Base-by-base conservation (phyloP, 23 tunicate species). In the Botrylloides violaceus region DNA sequence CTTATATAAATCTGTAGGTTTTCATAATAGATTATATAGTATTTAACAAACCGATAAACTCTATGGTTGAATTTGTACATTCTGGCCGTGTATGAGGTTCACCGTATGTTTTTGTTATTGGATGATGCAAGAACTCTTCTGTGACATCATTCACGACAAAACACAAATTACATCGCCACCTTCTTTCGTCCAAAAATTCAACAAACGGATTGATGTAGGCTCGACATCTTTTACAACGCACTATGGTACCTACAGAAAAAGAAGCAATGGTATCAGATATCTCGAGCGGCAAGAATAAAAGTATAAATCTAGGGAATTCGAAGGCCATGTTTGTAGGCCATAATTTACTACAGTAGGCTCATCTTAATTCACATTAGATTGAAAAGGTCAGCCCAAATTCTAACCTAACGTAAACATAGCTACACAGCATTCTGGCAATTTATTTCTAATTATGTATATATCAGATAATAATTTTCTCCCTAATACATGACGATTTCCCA, bases 201-300 rank as follows among this genome's bases (percentile, higher is more conserved):
- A 95, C 99, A 75, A 95, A 95, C 27, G 99, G 99, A 66, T 95
- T 95, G 66, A 95, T 75, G 80, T 95, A 95, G 1, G 99, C 83
- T 19, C 99, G 86, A 60, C 99, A 95, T 9, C 87, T 73, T 49
- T 83, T 80, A 76, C 99, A 95, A 23, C 99, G 75, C 4, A 80
- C 89, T 53, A 90, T 90, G 9, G 90, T 83, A 29, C 97, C 97
- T 90, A 78, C 30, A 36, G 30, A 49, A 7, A 25, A 22, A 59
- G 27, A 22, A 23, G 6, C 64, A 59, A 59, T 15, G 53, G 26
- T 60, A 25, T 49, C 58, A 49, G n/a, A 49, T 49, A 49, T n/a
- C 20, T 19, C 58, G 20, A 19, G 21, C n/a, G 58, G 58, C 58
- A 49, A 49, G 20, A 49, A n/a, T n/a, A 1, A 19, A 49, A 19